A percentile compares a stretch with the other conserved stretches of the same genome.
phyloP scores from a whole-genome alignment of 2,888 invertebrate genomes.

The Asteroscopus sphinx region DNA sequence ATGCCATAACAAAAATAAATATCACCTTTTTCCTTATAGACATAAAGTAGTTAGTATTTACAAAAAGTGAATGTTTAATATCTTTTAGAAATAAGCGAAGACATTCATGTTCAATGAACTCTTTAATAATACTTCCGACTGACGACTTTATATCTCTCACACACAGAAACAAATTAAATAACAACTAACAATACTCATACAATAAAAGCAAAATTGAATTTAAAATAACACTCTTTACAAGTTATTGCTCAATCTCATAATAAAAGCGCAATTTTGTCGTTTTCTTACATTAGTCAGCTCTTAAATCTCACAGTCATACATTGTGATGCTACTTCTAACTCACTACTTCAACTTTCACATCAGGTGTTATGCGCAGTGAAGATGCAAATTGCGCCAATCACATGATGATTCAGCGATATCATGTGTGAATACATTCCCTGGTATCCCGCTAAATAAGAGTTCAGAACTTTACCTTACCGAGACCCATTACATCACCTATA shows the following conservation, averaged over 20 bases:
- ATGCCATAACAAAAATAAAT: too few relatives aligned
- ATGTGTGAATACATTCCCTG: conserved; percentile 6
- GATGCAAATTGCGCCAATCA: conserved; percentile 59
- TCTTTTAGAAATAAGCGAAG: conserved; percentile 15
- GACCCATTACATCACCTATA: conserved; percentile 13
- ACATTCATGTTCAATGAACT: background rate
- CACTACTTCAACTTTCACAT: conserved; percentile 59
- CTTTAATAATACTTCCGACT: conserved; percentile 3
- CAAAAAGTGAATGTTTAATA: background rate
- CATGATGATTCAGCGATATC: conserved; percentile 51
- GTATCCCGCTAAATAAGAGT: conserved; percentile 16
- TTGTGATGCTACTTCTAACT: conserved; percentile 35
- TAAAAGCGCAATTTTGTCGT: conserved; percentile 35
- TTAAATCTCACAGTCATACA: conserved; percentile 48
- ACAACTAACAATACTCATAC: conserved; percentile 35
- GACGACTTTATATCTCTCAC: conserved; percentile 1
- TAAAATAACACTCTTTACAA: conserved; percentile 28
- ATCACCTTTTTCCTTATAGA: too few relatives aligned
- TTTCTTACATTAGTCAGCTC: conserved; percentile 54
- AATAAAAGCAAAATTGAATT: conserved; percentile 13
- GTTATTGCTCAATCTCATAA: conserved; percentile 44
- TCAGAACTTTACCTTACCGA: conserved; percentile 17
- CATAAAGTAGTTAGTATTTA: too few relatives aligned
- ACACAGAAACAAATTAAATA: conserved; percentile 19
- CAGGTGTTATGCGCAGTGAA: conserved; percentile 36